Evolutionary conservation across 2,888 invertebrate genomes (phyloP).

Genomic region (Listrodromus nycthemerus): DNA sequence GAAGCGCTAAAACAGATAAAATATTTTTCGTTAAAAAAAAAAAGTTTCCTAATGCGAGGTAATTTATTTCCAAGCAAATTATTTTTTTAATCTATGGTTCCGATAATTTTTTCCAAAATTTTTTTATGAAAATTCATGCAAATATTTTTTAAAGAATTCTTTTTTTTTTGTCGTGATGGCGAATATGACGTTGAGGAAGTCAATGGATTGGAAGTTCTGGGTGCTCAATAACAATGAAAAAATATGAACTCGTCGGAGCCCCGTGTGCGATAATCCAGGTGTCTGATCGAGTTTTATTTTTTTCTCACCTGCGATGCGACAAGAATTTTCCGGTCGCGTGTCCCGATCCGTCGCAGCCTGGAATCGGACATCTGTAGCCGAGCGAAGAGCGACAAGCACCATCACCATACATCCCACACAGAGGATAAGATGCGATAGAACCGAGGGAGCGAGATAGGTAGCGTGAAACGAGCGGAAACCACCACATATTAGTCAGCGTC

Average conservation of each 20-base stretch:
- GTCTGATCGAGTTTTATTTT: background rate
- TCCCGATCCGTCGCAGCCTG: slow-evolving; percentile 98
- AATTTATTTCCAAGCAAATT: no score
- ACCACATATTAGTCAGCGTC: slow-evolving; percentile 84
- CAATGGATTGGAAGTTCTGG: no score
- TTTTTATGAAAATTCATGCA: no score
- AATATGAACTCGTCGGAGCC: background rate
- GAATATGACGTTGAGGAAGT: no score
- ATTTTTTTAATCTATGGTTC: background rate
- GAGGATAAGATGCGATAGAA: slow-evolving; percentile 56
- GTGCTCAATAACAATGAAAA: no score
- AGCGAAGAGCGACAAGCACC: slow-evolving; percentile 71
- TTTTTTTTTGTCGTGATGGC: no score
- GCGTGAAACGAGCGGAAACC: slow-evolving; percentile 84
- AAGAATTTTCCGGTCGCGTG: slow-evolving; percentile 99
- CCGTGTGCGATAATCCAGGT: background rate
- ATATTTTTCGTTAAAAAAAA: slow-evolving; percentile 4
- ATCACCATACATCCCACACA: slow-evolving; percentile 75
- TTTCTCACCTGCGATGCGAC: slow-evolving; percentile 96
- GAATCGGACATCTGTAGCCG: slow-evolving; percentile 93
- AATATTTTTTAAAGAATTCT: no score
- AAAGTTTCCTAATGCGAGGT: no score
- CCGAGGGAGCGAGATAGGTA: slow-evolving; percentile 71
- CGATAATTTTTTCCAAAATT: no score
- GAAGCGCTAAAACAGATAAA: slow-evolving; percentile 90